phyloP scores from a whole-genome alignment of 2,797 vertebrate genomes.

The Momotus momota region DNA sequence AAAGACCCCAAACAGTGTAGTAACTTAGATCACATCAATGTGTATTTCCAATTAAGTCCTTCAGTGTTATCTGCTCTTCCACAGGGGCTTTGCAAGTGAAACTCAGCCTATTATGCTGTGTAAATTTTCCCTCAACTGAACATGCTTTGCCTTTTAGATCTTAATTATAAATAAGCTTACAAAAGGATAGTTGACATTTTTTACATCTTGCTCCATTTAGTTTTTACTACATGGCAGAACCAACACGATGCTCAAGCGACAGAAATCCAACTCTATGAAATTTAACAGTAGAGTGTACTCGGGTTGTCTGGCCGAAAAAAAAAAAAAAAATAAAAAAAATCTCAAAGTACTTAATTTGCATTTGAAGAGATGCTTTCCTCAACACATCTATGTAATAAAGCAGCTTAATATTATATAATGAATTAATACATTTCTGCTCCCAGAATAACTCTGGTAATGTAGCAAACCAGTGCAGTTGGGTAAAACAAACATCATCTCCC shows the following conservation, averaged over 20 bases:
- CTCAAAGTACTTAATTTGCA: background rate
- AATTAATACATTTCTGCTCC: background rate
- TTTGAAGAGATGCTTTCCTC: background rate
- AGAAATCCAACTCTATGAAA: background rate
- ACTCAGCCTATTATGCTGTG: background rate
- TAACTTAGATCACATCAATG: background rate
- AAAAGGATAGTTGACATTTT: background rate
- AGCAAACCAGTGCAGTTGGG: background rate
- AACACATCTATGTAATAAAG: background rate
- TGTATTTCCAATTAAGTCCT: background rate
- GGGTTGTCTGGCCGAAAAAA: background rate
- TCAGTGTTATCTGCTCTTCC: background rate
- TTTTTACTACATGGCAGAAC: background rate
- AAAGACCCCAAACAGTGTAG: background rate
- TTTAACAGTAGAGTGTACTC: background rate
- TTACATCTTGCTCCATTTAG: background rate
- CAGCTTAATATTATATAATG: background rate
- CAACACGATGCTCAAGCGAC: background rate
- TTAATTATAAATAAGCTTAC: background rate
- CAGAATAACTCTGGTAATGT: background rate
- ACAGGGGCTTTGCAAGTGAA: rapidly evolving
- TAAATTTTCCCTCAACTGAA: background rate
- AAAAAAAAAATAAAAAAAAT: background rate
- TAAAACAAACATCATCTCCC: background rate
- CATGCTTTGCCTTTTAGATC: background rate